Evolutionary conservation across 2,797 vertebrate species (phyloP).

Genomic region (Phataginus tetradactyla): DNA sequence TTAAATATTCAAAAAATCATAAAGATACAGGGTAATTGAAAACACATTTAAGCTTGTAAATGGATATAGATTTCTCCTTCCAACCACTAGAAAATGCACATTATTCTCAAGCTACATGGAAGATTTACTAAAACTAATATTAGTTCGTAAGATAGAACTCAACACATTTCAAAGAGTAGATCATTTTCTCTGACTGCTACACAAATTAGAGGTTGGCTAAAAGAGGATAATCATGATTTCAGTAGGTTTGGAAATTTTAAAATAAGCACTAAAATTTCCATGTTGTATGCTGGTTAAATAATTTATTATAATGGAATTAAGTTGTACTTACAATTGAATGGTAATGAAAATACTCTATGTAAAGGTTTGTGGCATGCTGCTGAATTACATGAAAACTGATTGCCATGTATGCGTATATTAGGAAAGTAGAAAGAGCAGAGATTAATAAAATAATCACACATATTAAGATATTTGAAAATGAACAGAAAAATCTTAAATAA

Average conservation of each 20-base stretch:
- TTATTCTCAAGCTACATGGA: not conserved
- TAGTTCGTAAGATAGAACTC: not conserved
- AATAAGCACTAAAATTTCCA: not conserved
- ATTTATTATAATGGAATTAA: not conserved
- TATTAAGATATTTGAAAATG: not conserved
- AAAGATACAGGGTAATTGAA: not conserved
- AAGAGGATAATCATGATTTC: not conserved
- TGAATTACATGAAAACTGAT: not conserved
- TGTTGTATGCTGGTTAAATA: not conserved
- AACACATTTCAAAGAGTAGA: not conserved
- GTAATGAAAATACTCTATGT: not conserved
- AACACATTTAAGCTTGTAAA: not conserved
- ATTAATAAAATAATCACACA: not conserved
- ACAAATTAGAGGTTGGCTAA: not conserved
- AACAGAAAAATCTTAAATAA: not conserved
- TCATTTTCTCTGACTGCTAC: not conserved
- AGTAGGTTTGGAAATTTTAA: not conserved
- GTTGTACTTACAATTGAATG: not conserved
- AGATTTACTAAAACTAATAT: not conserved
- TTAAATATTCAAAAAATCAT: not conserved
- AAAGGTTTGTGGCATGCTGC: not conserved
- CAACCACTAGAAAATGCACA: not conserved
- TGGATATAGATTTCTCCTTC: not conserved
- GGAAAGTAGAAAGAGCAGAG: not conserved
- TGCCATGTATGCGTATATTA: not conserved